These are phyloP conservation scores for Diaprepes abbreviatus DNA, from an alignment of 2,888 invertebrate genomes.

Conservation along the genomic window DNA sequence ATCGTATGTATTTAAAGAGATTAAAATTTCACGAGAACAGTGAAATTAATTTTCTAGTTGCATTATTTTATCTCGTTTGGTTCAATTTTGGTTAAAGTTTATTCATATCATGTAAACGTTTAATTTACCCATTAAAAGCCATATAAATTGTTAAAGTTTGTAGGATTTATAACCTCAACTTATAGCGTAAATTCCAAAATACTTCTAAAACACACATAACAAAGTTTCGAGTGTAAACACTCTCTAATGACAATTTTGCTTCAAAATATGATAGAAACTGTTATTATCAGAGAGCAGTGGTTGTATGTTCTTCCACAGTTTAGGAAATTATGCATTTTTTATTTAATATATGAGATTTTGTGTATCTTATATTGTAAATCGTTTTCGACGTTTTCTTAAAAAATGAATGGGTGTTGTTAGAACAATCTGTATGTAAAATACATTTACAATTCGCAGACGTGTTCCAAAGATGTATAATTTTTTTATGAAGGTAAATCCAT, in stretches of 20 bases:
- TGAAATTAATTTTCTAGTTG: constrained; percentile 27
- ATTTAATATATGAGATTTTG: no score
- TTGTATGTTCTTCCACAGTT: no score
- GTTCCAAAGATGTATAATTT: no score
- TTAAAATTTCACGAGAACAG: constrained; percentile 30
- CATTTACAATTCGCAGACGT: no score
- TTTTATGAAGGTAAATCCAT: no score
- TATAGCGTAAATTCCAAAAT: constrained; percentile 51
- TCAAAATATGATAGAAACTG: not conserved
- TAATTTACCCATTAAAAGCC: constrained; percentile 37
- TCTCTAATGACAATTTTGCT: constrained; percentile 24
- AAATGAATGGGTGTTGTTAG: no score
- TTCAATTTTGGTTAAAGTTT: constrained; percentile 43
- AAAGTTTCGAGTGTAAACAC: constrained; percentile 49
- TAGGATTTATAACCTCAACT: constrained; percentile 50
- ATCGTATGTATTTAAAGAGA: constrained; percentile 16
- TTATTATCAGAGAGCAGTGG: not conserved
- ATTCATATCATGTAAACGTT: constrained; percentile 55
- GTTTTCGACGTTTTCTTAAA: no score
- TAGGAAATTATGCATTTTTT: no score
- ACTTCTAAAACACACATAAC: constrained; percentile 48
- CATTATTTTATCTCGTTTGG: constrained; percentile 31
- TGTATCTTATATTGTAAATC: no score
- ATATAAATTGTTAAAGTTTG: constrained; percentile 54
- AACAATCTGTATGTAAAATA: no score